Percentiles rank a stretch among this genome's conserved stretches.
phyloP scores from a whole-genome alignment of 2,797 vertebrate species.

The Anableps anableps region DNA sequence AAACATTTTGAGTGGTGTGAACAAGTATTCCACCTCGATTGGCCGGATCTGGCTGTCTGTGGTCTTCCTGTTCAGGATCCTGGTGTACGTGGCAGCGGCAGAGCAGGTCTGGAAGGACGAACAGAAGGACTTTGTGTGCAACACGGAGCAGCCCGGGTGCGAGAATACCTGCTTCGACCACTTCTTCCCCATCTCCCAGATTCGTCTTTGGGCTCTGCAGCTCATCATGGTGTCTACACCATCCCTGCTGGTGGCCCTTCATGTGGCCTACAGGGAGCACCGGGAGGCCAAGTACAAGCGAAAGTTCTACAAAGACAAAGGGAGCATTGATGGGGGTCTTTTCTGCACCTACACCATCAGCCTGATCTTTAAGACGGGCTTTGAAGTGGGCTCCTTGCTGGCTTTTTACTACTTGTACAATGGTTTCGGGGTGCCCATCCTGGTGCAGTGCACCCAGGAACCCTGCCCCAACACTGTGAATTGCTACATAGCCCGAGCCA shows the following conservation, averaged over 20 bases:
- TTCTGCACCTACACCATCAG: slow-evolving; percentile 87
- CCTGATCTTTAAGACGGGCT: slow-evolving; percentile 83
- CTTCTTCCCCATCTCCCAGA: slow-evolving; percentile 90
- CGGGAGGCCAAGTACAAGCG: slow-evolving; percentile 79
- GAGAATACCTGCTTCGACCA: slow-evolving; percentile 90
- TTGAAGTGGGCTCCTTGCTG: slow-evolving; percentile 86
- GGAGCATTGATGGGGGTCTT: slow-evolving; percentile 84
- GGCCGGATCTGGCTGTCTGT: slow-evolving; percentile 89
- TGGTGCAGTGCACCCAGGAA: slow-evolving; percentile 81
- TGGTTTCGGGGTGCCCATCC: slow-evolving; percentile 83
- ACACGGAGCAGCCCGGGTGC: slow-evolving; percentile 88
- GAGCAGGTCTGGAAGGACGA: slow-evolving; percentile 92
- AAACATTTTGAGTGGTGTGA: slow-evolving; percentile 88
- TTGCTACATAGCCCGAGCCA: slow-evolving; percentile 87
- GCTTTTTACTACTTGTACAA: slow-evolving; percentile 87
- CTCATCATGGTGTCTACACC: slow-evolving; percentile 91
- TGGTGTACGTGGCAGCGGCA: slow-evolving; percentile 86
- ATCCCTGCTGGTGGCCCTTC: slow-evolving; percentile 88
- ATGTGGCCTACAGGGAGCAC: slow-evolving; percentile 86
- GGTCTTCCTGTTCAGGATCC: slow-evolving; percentile 86
- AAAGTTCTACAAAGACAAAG: slow-evolving; percentile 80
- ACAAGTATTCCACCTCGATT: slow-evolving; percentile 87
- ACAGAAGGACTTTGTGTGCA: slow-evolving; percentile 88
- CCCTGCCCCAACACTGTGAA: slow-evolving; percentile 89
- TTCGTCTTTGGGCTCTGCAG: slow-evolving; percentile 90